phyloP scores from a whole-genome alignment of 2,888 invertebrate species.

The Lobophora halterata region DNA sequence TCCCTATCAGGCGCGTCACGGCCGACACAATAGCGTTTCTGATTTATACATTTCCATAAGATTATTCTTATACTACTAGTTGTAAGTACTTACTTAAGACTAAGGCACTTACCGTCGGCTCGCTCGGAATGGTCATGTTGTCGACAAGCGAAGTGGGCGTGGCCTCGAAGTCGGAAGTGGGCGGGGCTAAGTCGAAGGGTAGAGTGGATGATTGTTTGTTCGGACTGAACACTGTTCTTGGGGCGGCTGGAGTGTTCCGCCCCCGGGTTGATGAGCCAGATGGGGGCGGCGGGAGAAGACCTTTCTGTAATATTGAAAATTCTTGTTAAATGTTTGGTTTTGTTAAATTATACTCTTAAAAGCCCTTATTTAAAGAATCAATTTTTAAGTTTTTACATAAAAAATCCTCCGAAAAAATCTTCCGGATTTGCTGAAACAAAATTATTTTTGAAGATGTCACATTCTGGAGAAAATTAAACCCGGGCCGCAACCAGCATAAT shows the following conservation, averaged over 20 bases:
- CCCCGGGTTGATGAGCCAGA: conserved; percentile 54
- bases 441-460: too few relatives aligned
- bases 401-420: too few relatives aligned
- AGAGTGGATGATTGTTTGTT: conserved; percentile 49
- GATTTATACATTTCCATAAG: background rate
- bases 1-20: too few relatives aligned
- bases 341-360: too few relatives aligned
- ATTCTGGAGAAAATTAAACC: too few relatives aligned
- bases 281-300: conserved; percentile 70
- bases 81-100: background rate
- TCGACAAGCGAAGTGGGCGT: conserved; percentile 48
- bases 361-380: too few relatives aligned
- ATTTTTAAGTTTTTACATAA: too few relatives aligned
- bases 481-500: too few relatives aligned
- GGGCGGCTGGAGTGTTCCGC: conserved; percentile 52
- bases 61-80: background rate
- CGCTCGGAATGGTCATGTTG: conserved; percentile 44
- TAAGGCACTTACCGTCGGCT: conserved; percentile 49
- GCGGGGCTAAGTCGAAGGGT: conserved; percentile 58
- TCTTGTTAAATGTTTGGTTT: too few relatives aligned
- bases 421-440: too few relatives aligned
- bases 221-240: conserved; percentile 56
- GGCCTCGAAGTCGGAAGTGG: conserved; percentile 54
- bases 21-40: too few relatives aligned
- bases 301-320: conserved; percentile 64